Evolutionary conservation across 1,140 invertebrate species (phyloP).

Genomic region (Bursaphelenchus mucronatus): DNA sequence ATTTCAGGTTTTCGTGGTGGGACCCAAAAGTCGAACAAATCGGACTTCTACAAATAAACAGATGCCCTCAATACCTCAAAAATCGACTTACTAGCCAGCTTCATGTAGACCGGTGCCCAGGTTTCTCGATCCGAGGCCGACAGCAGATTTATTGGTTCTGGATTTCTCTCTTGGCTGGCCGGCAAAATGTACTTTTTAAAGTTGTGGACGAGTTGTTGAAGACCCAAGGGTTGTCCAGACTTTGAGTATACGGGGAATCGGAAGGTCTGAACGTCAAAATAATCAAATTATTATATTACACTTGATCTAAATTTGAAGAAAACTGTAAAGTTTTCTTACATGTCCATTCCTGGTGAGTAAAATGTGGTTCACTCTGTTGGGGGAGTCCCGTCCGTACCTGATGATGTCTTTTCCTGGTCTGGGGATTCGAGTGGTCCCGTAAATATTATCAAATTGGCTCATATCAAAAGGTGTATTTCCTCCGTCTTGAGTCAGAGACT

Average conservation of each 20-base stretch:
- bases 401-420: conserved; percentile 37
- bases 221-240: conserved; percentile 31
- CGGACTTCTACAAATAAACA: too few relatives aligned
- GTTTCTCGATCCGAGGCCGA: conserved; percentile 49
- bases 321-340: conserved; percentile 32
- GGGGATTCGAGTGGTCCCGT: conserved; percentile 57
- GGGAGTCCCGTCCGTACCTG: conserved; percentile 34
- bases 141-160: conserved; percentile 47
- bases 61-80: background rate
- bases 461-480: conserved; percentile 54
- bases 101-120: conserved; percentile 52
- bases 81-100: conserved; percentile 39
- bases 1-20: too few relatives aligned
- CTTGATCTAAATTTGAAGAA: background rate
- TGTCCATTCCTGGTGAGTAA: conserved; percentile 52
- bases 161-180: conserved; percentile 24
- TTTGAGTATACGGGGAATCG: conserved; percentile 50
- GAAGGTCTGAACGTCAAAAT: conserved; percentile 45
- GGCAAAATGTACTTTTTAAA: conserved; percentile 32
- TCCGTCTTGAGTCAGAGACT: conserved; percentile 43
- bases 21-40: too few relatives aligned
- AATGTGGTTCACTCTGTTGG: conserved; percentile 44
- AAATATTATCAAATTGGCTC: conserved; percentile 56
- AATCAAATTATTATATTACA: background rate
- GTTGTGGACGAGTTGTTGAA: conserved; percentile 35